phyloP scores from a whole-genome alignment of 2,797 vertebrate genomes.

The Rhinoraja longicauda region DNA sequence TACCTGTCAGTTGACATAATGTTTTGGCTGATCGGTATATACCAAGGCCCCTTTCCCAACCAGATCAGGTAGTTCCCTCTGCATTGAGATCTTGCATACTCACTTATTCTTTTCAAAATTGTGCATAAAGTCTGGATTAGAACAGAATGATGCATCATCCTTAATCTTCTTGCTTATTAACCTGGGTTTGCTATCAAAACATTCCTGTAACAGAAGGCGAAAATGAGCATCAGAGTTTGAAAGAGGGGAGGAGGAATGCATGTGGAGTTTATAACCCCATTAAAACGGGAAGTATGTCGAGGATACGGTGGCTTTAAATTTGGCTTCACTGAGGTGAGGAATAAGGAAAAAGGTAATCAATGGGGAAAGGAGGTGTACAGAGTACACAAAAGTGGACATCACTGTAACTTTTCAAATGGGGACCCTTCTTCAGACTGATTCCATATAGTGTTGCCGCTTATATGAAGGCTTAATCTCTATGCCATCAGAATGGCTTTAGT shows the following conservation, averaged over 20 bases:
- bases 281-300: slow-evolving; percentile 39
- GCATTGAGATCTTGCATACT: slow-evolving; percentile 47
- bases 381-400: background rate
- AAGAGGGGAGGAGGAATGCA: background rate
- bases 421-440: too few relatives aligned
- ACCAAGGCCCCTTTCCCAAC: background rate
- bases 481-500: background rate
- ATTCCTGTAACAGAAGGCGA: slow-evolving; percentile 66
- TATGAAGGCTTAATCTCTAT: background rate
- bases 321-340: background rate
- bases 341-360: background rate
- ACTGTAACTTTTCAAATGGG: background rate
- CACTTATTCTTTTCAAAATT: slow-evolving; percentile 94
- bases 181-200: slow-evolving; percentile 97
- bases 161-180: slow-evolving; percentile 97
- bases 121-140: slow-evolving; percentile 90
- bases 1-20: too few relatives aligned
- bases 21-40: too few relatives aligned
- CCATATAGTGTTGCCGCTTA: background rate
- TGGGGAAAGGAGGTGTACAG: background rate
- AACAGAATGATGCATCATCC: slow-evolving; percentile 86
- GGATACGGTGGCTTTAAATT: slow-evolving; percentile 29
- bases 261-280: background rate
- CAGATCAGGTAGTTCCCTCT: background rate
- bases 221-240: background rate